Evolutionary conservation across 2,113 vertebrate genomes (phyloP), one percentile per base, ranked within the genome.

Genomic region (Ammodytes dubius): DNA sequence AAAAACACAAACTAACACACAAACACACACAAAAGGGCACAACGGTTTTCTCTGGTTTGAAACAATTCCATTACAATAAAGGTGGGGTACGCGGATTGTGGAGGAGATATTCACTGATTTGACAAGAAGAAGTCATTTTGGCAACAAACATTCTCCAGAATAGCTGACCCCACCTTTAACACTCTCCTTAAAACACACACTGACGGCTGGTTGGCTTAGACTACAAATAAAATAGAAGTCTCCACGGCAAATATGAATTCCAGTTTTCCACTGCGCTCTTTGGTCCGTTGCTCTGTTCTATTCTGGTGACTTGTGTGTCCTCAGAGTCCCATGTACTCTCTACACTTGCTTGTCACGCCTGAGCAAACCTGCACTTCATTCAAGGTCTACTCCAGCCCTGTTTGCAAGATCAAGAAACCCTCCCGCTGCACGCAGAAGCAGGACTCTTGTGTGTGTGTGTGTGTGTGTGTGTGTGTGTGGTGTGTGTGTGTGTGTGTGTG

Each of bases 311-410:
- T 59, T 77, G 77, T 63, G 77, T 53, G 60, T 86, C 83, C 83
- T 71, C 73, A 45, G 59, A 70, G 85, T 81, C 72, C 58, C 68
- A 45, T 78, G 58, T 60, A 71, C 70, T 87, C 70, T 87, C 75
- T 69, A 74, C 84, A 46, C 79, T 60, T 40, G 67, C 79, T 60
- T 40, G 67, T 83, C 80, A 87, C 35, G 75, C 70, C 60, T 89
- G 85, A 89, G 80, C 74, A 82, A 27, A 57, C 70, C 54, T 78
- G 74, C 50, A 4, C 52, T 87, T 78, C 54, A 77, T 70, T 85
- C 76, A 53, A 17, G 65, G 65, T 50, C 85, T 54, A 6, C 63
- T 79, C 54, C 70, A 73, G 50, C 49, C 58, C 49, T 17, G 35
- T 73, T 74, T 66, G 27, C 66, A 4, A 27, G 27, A 53, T 56